phyloP scores from a whole-genome alignment of 2,888 invertebrate species.

The Coelogynopora nodosa region DNA sequence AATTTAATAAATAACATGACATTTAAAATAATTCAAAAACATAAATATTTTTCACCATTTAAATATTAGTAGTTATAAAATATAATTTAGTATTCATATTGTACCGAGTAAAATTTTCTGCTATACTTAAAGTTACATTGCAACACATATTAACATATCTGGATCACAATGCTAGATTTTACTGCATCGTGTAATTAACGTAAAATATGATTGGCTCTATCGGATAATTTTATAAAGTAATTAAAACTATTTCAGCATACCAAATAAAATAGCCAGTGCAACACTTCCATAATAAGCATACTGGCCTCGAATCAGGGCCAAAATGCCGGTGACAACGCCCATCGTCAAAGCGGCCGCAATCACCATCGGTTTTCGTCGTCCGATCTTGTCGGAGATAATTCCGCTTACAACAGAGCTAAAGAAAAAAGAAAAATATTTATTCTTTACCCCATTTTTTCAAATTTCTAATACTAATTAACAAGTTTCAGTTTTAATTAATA shows the following conservation, averaged over 20 bases:
- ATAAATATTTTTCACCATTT: too few relatives aligned
- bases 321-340: slow-evolving; percentile 51
- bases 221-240: not conserved
- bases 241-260: slow-evolving; percentile 53
- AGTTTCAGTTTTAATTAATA: too few relatives aligned
- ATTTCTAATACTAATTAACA: too few relatives aligned
- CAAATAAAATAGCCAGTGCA: slow-evolving; percentile 54
- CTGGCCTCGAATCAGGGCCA: slow-evolving; percentile 53
- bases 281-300: slow-evolving; percentile 55
- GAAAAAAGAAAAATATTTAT: slow-evolving; percentile 40
- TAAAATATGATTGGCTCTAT: too few relatives aligned
- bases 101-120: too few relatives aligned
- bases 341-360: slow-evolving; percentile 56
- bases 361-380: slow-evolving; percentile 55
- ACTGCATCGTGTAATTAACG: too few relatives aligned
- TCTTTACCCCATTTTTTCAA: too few relatives aligned
- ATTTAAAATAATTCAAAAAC: too few relatives aligned
- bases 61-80: too few relatives aligned
- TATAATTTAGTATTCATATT: too few relatives aligned
- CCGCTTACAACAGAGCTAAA: slow-evolving; percentile 57
- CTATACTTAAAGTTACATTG: too few relatives aligned
- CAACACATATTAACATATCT: not conserved
- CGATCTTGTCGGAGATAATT: slow-evolving; percentile 55
- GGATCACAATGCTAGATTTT: not conserved
- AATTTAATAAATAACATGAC: too few relatives aligned